Evolutionary conservation across 2,113 vertebrate species (phyloP).

Genomic region (Platysteira castanea): DNA sequence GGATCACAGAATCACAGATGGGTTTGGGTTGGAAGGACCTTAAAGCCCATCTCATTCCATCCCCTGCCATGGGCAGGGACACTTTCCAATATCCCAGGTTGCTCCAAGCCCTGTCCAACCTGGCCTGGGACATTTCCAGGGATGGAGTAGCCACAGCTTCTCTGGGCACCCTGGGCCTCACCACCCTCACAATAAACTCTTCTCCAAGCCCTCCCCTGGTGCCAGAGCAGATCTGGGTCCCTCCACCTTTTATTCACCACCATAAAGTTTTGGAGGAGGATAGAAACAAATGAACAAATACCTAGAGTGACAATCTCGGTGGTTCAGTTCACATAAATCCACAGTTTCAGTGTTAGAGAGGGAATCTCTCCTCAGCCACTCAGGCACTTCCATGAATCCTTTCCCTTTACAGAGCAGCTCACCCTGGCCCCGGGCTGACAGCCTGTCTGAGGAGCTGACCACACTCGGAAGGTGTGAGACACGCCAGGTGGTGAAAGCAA

Average conservation of each 20-base stretch:
- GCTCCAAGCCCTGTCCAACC: fast-evolving
- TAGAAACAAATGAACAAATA: background rate
- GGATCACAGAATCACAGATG: background rate
- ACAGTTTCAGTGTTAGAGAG: background rate
- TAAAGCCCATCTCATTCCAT: fast-evolving
- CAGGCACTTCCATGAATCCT: background rate
- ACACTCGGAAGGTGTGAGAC: background rate
- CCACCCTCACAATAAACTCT: background rate
- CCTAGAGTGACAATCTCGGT: background rate
- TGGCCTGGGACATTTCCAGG: background rate
- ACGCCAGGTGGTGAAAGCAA: background rate
- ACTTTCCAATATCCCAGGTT: fast-evolving
- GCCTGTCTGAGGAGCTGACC: background rate
- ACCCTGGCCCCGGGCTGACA: background rate
- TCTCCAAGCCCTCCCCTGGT: background rate
- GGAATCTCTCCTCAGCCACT: background rate
- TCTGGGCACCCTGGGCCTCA: background rate
- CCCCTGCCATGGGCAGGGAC: background rate
- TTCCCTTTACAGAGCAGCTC: background rate
- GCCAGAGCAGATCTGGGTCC: background rate
- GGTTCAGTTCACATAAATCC: background rate
- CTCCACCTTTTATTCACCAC: background rate
- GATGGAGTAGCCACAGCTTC: background rate
- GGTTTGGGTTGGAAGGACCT: background rate
- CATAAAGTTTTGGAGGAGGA: background rate